phyloP scores from a whole-genome alignment of 2,113 vertebrate species.

The Lonchura striata region DNA sequence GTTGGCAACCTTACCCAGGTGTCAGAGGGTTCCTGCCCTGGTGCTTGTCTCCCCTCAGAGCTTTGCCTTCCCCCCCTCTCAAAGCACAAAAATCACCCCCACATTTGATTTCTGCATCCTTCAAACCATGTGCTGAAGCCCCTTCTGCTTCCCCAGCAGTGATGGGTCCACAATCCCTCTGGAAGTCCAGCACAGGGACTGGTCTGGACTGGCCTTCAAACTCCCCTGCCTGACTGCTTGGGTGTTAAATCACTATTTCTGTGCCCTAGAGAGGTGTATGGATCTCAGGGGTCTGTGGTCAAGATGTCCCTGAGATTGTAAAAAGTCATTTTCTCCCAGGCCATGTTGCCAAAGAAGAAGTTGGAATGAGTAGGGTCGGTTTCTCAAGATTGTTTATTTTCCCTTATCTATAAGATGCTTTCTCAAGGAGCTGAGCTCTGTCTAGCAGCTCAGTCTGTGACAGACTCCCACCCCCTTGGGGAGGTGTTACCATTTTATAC shows the following conservation, averaged over 20 bases:
- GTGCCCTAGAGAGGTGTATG: neutral
- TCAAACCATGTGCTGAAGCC: neutral
- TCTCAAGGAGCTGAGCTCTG: too few relatives aligned
- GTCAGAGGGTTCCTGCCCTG: neutral
- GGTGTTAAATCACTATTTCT: neutral
- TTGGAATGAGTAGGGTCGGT: too few relatives aligned
- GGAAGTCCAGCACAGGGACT: neutral
- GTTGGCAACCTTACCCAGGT: neutral
- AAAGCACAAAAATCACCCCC: neutral
- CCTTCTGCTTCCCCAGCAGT: neutral
- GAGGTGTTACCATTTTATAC: too few relatives aligned
- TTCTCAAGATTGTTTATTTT: too few relatives aligned
- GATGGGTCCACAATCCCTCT: neutral
- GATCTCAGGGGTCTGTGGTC: neutral
- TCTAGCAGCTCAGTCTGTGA: too few relatives aligned
- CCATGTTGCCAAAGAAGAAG: too few relatives aligned
- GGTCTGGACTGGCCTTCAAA: neutral
- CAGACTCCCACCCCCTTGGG: too few relatives aligned
- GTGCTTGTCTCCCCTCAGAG: neutral
- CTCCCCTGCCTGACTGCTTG: neutral
- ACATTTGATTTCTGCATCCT: neutral
- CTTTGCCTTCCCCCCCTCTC: neutral
- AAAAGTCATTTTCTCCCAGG: too few relatives aligned
- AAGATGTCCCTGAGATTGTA: too few relatives aligned
- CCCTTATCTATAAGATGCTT: too few relatives aligned